Base-by-base conservation (phyloP, 2,113 vertebrate species). In the Myocastor coypus region DNA sequence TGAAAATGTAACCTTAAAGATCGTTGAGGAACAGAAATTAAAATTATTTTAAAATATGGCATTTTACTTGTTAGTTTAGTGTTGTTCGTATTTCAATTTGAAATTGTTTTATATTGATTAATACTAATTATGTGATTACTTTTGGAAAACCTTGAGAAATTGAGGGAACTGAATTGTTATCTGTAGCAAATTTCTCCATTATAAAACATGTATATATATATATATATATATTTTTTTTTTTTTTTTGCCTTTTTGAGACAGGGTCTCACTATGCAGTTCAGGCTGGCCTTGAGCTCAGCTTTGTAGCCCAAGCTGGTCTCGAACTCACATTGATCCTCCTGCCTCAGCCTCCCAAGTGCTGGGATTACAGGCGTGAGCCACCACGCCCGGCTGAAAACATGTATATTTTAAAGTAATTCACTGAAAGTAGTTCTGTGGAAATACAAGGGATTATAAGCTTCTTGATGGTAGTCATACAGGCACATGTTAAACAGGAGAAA, bases 401-500 rank as follows among this genome's bases (percentile, higher is more conserved):
- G 7, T 13, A 71, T 40, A 75, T 86, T 88, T 66, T 24, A 95
- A 97, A 83, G 59, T 83, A 13, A 81, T 91, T 86, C 34, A 95
- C 17, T 80, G 20, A 93, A 68, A 3, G 16, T 24, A 80, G 83
- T 50, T 83, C n/a, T 88, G 88, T 8, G 85, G 12, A 96, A 71
- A 37, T 77, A 82, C 16, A 55, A 83, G 77, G 84, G 95, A 91
- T 89, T 82, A 78, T 80, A 86, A 37, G 9, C 7, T 61, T 92
- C 40, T 46, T 91, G 63, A 89, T 91, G 92, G 93, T 95, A 94
- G 57, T 87, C 92, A 71, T 89, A 92, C 77, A 94, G 57, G 69
- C 95, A 89, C 59, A 89, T 87, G 73, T 87, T 92, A 94, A 95
- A 92, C 34, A 84, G 75, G n/a, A 97, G 83, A 94, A 93, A 94